Base-by-base conservation (phyloP, 2,113 vertebrate genomes). In the Entosphenus tridentatus region DNA sequence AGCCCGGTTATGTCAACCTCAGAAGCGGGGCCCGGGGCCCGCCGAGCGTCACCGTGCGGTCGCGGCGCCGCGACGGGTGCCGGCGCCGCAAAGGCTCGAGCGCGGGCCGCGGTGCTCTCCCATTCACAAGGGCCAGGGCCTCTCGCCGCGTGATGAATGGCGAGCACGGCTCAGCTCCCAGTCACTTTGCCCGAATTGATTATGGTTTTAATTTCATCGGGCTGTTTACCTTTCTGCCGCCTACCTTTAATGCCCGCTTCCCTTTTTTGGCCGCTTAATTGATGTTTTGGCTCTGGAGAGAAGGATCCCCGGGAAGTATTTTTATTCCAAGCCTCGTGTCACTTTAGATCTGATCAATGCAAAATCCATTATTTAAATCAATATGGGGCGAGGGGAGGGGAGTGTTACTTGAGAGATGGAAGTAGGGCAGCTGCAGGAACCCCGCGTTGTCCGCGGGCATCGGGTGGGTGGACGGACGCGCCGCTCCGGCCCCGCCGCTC, bases 321-420 rank as follows among this genome's bases (percentile, higher is more conserved):
- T 65, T 65, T 21, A 65, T 65, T 65, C 62, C 62, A 65, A 65
- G n/a, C 62, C 21, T 65, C 62, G 21, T 16, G n/a, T 65, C 62
- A 21, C 62, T 65, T 65, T 65, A 65, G 62, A 65, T 65, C 21
- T 65, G 62, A 65, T 65, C 62, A 65, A 65, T 65, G 62, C 21
- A 21, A 65, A 65, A 65, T 65, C 62, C 62, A 65, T 65, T 65
- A 65, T 65, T 65, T 65, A 65, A 65, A 65, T 65, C 62, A 65
- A 65, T 65, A 21, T 21, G 62, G 18, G 62, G 9, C 10, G 62
- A 65, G 62, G 18, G 62, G 62, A 65, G 18, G 62, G 18, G 62
- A 65, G 39, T 39, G 62, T 65, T 65, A 65, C 62, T 65, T 65
- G 62, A 65, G 62, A 65, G n/a, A 65, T n/a, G 21, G n/a, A 65